Percentiles rank a stretch among this genome's conserved stretches.
Evolutionary conservation across 2,888 invertebrate species (phyloP).

Genomic region (Philereme vetulata): DNA sequence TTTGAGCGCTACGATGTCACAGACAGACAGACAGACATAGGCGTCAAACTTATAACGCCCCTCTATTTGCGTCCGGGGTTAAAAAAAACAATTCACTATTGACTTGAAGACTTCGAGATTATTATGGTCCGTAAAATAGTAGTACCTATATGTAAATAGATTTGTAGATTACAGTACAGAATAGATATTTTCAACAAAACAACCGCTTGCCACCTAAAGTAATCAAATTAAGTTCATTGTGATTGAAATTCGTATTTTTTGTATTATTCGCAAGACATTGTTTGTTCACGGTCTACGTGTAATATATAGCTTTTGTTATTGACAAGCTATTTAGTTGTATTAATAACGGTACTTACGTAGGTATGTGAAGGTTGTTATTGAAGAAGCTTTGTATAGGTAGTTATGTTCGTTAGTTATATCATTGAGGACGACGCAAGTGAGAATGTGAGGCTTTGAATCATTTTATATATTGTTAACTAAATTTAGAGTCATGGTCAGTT

Average conservation of each 20-base stretch:
- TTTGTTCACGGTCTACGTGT: constrained; percentile 17
- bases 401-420: constrained; percentile 6
- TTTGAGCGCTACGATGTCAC: no score
- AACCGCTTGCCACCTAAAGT: no score
- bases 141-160: no score
- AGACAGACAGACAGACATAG: no score
- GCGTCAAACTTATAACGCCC: no score
- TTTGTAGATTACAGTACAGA: no score
- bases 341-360: constrained; percentile 43
- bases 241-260: constrained; percentile 33
- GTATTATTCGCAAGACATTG: constrained; percentile 29
- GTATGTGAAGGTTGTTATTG: constrained; percentile 50
- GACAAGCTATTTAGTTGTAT: constrained; percentile 35
- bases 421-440: constrained; percentile 8
- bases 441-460: not conserved
- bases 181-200: no score
- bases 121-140: no score
- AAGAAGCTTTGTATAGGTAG: constrained; percentile 31
- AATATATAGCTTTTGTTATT: constrained; percentile 8
- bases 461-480: constrained; percentile 6
- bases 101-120: no score
- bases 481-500: constrained; percentile 7
- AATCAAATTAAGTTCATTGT: constrained; percentile 25
- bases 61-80: no score
- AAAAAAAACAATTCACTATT: no score